These are phyloP conservation scores for Patella caerulea DNA, from an alignment of 2,888 invertebrate genomes.

Conservation along the genomic window DNA sequence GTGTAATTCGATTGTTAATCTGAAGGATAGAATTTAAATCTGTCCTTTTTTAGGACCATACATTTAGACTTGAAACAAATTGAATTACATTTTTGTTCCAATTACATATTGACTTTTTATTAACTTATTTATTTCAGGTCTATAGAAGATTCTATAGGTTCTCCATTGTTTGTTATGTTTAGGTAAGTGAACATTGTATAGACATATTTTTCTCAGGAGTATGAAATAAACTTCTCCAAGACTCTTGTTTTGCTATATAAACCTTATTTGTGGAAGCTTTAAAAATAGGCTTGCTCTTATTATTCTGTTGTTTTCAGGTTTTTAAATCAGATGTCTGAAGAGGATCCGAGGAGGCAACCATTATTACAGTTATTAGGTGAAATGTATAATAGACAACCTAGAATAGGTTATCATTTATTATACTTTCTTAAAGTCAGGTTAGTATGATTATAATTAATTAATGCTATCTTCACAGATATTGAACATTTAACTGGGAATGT, in stretches of 20 bases:
- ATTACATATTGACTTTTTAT: too few relatives aligned
- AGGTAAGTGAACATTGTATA: slow-evolving; percentile 52
- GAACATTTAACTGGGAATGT: neutral
- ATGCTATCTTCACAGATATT: too few relatives aligned
- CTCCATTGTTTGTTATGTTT: slow-evolving; percentile 90
- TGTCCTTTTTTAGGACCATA: too few relatives aligned
- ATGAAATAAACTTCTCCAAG: too few relatives aligned
- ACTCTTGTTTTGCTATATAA: too few relatives aligned
- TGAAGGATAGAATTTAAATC: too few relatives aligned
- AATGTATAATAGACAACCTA: slow-evolving; percentile 80
- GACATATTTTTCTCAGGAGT: too few relatives aligned
- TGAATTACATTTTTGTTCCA: too few relatives aligned
- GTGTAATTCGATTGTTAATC: neutral
- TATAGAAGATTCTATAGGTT: slow-evolving; percentile 83
- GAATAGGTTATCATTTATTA: slow-evolving; percentile 87
- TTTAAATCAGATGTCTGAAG: slow-evolving; percentile 81
- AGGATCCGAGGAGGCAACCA: slow-evolving; percentile 84
- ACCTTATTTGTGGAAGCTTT: too few relatives aligned
- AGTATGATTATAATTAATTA: slow-evolving; percentile 3
- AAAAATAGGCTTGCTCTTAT: too few relatives aligned
- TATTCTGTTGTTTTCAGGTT: slow-evolving; percentile 74
- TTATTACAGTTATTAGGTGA: slow-evolving; percentile 85
- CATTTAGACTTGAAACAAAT: too few relatives aligned
- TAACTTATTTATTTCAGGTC: slow-evolving; percentile 51
- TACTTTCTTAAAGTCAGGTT: slow-evolving; percentile 86